Percentiles rank a stretch among this genome's conserved stretches.
These are phyloP conservation scores for Epirrita christyi DNA, from an alignment of 2,888 invertebrate genomes.

Conservation along the genomic window DNA sequence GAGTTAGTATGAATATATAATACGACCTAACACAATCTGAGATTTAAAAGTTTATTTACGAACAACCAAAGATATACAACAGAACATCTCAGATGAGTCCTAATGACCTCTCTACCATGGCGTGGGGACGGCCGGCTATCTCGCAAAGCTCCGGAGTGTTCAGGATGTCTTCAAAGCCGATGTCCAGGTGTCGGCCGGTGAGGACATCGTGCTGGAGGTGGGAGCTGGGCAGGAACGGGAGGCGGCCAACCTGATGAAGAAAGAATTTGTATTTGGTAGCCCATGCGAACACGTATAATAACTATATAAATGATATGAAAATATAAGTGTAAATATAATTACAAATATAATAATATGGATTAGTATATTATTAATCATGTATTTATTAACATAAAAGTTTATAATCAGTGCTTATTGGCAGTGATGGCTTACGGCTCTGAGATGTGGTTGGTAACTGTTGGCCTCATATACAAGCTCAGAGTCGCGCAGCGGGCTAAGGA, in stretches of 20 bases:
- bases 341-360: no score
- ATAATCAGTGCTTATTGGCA: no score
- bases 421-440: no score
- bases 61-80: conserved; percentile 31
- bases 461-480: no score
- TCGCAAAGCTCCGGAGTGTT: conserved; percentile 90
- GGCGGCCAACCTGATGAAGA: conserved; percentile 76
- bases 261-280: no score
- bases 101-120: conserved; percentile 90
- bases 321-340: no score
- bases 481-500: no score
- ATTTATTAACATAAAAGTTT: no score
- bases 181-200: conserved; percentile 89
- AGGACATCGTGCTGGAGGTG: conserved; percentile 89
- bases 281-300: no score
- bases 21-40: neutral
- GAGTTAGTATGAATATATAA: neutral
- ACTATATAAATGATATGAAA: no score
- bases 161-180: conserved; percentile 92
- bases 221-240: conserved; percentile 89
- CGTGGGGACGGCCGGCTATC: conserved; percentile 92
- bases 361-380: no score
- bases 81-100: conserved; percentile 80
- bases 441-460: no score
- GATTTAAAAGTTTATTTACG: conserved; percentile 19